Base-by-base conservation (phyloP, 2,113 vertebrate species). In the Cinclus mexicanus region DNA sequence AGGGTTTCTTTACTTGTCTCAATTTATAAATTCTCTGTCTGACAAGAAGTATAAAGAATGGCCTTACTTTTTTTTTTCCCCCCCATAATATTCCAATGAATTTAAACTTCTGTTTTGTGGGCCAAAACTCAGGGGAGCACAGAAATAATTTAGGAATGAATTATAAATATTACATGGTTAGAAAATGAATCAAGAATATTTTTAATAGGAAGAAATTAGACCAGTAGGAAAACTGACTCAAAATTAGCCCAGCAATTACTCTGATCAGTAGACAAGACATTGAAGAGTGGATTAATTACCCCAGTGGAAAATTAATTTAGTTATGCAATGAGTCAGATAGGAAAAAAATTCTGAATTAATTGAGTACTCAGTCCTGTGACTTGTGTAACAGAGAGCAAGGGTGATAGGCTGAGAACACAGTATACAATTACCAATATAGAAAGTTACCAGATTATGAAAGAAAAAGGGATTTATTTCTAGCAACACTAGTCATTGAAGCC, bases 211-310 rank as follows among this genome's bases (percentile, higher is more conserved):
- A 26, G 50, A 91, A 95, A 94, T 77, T 53, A 83, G 65, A 79
- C 33, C 49, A 94, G 42, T 79, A 93, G 25, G 74, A 55, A 93
- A 89, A 96, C 20, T 79, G 61, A 93, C 26, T 80, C 17, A 77
- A 90, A 92, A 93, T 87, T 75, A 95, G 37, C 19, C 33, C 59
- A 87, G 55, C 10, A 93, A 96, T 96, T 95, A 93, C 83, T 90
- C 63, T 93, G 81, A 95, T 87, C 57, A 64, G 67, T 64, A 94
- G 80, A 92, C 89, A 96, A 94, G 37, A 14, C n/a, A 87, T 56
- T 93, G 88, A 95, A 96, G 57, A 94, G 90, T 64, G 24, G 82
- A 93, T 94, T 91, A 94, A 96, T 96, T 94, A 95, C 74, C 28
- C 11, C 68, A 64, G 35, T 65, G 69, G 39, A 97, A 93, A 95